Evolutionary conservation across 2,113 vertebrate species (phyloP), one percentile per base, ranked within the genome.

Genomic region (Ranitomeya imitator): DNA sequence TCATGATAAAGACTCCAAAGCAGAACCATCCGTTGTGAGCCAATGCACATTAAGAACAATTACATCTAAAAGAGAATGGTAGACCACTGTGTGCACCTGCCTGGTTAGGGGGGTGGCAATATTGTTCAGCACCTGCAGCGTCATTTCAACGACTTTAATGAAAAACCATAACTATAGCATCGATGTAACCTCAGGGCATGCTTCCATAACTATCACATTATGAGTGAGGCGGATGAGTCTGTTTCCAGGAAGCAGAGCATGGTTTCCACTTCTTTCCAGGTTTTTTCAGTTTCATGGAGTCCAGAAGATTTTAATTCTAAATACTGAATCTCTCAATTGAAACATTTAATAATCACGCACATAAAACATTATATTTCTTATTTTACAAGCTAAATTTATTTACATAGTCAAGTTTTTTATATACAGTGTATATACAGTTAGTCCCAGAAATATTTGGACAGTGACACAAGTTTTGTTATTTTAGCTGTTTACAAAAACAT

Each of bases 1-100:
- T 82, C 19, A 73, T 80, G 45, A 82, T 82, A 74, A 88, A 83
- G 26, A 82, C 82, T 45, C 31, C 73, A 88, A 88, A 88, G 55
- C 86, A 87, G 57, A 45, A 69, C 76, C 55, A 79, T 31, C 16
- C 18, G 37, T 69, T 74, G 54, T 6, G 26, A 61, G 79, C 86
- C 85, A 86, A 83, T 55, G 83, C 37, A 74, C 79, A 88, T 78
- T 88, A 88, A 82, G 65, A 74, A 88, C 65, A 74, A 82, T 88
- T 67, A 54, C 57, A 78, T 85, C 61, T 82, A 83, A 82, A 60
- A 82, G 79, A 52, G 16, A 45, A 88, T 73, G 31, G 86, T 59
- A 74, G 54, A 74, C 86, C 61, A 80, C 86, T 88, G 86, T 69
- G 79, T 88, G 79, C 86, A 88, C 86, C 86, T 88, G 86, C 51